These are phyloP conservation scores for Sesia bembeciformis DNA, from an alignment of 2,888 invertebrate species.

Conservation along the genomic window DNA sequence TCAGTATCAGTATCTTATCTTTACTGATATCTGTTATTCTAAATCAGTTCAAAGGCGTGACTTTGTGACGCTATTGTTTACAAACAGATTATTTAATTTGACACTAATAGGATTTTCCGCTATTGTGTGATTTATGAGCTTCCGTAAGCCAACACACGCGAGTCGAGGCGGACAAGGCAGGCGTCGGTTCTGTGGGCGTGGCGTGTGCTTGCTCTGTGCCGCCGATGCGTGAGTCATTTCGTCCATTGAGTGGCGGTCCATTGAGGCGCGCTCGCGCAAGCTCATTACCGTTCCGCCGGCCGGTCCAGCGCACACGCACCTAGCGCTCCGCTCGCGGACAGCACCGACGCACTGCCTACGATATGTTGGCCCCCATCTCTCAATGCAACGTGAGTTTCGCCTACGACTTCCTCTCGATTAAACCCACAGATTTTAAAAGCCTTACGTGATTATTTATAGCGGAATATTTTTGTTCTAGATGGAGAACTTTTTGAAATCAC, in stretches of 20 bases:
- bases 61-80: not conserved
- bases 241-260: constrained; percentile 59
- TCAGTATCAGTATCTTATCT: no score
- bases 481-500: constrained; percentile 55
- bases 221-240: constrained; percentile 65
- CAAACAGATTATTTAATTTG: not conserved
- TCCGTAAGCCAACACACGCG: constrained; percentile 25
- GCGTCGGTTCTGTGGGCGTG: constrained; percentile 51
- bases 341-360: constrained; percentile 57
- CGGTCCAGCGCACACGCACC: constrained; percentile 65
- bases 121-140: not conserved
- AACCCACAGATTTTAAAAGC: constrained; percentile 23
- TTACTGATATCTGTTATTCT: no score
- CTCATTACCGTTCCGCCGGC: constrained; percentile 72
- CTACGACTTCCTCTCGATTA: constrained; percentile 53
- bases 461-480: constrained; percentile 43
- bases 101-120: not conserved
- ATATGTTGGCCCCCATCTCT: constrained; percentile 53
- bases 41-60: not conserved
- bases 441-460: constrained; percentile 17
- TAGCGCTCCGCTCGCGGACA: constrained; percentile 58
- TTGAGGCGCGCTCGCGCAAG: constrained; percentile 57
- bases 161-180: constrained; percentile 29
- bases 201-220: constrained; percentile 25
- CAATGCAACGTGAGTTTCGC: constrained; percentile 61